phyloP scores from a whole-genome alignment of 2,888 invertebrate species.

The Aleiodes testaceus region DNA sequence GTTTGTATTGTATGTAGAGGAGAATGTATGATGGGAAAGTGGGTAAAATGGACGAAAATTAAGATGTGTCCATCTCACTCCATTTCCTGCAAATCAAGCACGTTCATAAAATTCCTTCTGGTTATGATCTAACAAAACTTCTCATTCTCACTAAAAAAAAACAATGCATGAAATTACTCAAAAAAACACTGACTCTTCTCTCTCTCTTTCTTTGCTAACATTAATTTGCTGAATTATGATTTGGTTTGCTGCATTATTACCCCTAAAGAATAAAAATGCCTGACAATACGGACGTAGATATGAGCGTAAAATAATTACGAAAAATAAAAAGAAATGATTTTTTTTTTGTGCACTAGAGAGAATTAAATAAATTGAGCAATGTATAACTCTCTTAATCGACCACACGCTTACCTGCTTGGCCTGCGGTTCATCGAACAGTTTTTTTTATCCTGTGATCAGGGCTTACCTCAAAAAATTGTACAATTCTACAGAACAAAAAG shows the following conservation, averaged over 20 bases:
- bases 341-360: constrained; percentile 42
- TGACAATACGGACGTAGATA: constrained; percentile 54
- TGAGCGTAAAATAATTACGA: constrained; percentile 43
- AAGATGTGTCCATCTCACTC: too few relatives aligned
- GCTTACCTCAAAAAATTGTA: background rate
- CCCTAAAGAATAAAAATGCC: constrained; percentile 50
- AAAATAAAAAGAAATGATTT: constrained; percentile 24
- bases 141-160: background rate
- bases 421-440: constrained; percentile 61
- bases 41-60: too few relatives aligned
- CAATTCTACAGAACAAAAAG: too few relatives aligned
- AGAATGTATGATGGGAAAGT: too few relatives aligned
- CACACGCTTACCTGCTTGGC: constrained; percentile 68
- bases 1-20: too few relatives aligned
- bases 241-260: constrained; percentile 61
- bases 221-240: constrained; percentile 48
- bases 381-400: constrained; percentile 59
- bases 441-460: constrained; percentile 16
- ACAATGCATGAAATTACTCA: constrained; percentile 28
- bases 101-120: too few relatives aligned
- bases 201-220: constrained; percentile 41
- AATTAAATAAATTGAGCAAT: constrained; percentile 35
- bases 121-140: too few relatives aligned
- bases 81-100: too few relatives aligned
- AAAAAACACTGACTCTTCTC: background rate